Conservation (phyloP, 2,113 vertebrate genomes). For the Hippolais icterina region DNA sequence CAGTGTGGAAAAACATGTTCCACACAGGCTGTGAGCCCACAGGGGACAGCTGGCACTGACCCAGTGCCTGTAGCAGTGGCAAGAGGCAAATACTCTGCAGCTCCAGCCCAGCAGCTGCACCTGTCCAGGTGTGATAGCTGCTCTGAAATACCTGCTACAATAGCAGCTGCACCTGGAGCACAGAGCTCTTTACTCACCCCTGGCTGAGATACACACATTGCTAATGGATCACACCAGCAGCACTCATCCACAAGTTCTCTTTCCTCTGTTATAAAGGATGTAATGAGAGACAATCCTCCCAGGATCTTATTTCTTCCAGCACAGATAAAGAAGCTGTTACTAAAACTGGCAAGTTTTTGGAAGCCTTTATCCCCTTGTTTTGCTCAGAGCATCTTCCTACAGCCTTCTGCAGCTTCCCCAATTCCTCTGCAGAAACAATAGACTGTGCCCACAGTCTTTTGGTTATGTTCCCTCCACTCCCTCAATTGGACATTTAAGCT, state of each 20-base stretch:
- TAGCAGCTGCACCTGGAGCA: neutral
- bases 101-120: neutral
- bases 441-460: no score
- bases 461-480: no score
- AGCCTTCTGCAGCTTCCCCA: no score
- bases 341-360: no score
- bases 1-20: rapidly evolving
- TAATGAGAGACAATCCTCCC: no score
- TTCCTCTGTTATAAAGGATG: neutral
- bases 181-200: neutral
- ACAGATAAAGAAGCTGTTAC: no score
- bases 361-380: no score
- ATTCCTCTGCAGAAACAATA: no score
- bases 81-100: neutral
- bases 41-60: rapidly evolving
- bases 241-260: neutral
- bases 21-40: rapidly evolving
- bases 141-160: neutral
- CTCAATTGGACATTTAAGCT: no score
- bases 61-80: rapidly evolving
- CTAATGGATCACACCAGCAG: neutral
- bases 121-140: neutral
- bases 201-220: neutral
- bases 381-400: no score
- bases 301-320: no score